Evolutionary conservation across 2,888 invertebrate species (phyloP).

Genomic region (Melanostoma mellinum): DNA sequence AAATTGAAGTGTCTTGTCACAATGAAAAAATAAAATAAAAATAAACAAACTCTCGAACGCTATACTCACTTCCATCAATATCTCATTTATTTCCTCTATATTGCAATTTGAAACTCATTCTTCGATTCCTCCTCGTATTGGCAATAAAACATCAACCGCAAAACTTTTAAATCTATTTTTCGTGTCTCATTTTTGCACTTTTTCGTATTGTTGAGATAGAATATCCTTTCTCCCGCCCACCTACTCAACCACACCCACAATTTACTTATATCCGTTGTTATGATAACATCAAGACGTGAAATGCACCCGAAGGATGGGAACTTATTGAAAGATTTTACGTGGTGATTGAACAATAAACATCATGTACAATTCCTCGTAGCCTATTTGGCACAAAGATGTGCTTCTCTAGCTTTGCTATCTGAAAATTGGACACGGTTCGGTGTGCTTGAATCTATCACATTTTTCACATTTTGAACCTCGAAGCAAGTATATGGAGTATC

Average conservation of each 20-base stretch:
- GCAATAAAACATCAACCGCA: conserved; percentile 46
- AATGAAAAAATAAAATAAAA: too few species aligned
- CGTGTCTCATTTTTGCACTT: conserved; percentile 9
- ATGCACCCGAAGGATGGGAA: conserved; percentile 54
- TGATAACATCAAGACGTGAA: conserved; percentile 60
- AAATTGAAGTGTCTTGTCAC: too few species aligned
- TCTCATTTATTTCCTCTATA: background rate
- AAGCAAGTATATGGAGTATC: background rate
- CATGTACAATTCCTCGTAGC: conserved; percentile 67
- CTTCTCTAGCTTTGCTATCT: conserved; percentile 36
- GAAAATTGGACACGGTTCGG: conserved; percentile 63
- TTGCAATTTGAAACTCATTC: conserved; percentile 10
- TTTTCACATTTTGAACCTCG: conserved; percentile 33
- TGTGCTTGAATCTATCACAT: conserved; percentile 52
- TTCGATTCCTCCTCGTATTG: conserved; percentile 16
- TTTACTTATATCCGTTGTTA: conserved; percentile 30
- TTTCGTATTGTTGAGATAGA: background rate
- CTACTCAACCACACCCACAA: background rate
- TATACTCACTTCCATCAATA: too few species aligned
- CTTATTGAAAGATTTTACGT: conserved; percentile 72
- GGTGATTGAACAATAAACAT: conserved; percentile 73
- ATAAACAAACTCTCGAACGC: too few species aligned
- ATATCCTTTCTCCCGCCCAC: background rate
- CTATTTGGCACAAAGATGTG: conserved; percentile 67
- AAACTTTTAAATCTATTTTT: conserved; percentile 37